These are phyloP conservation scores for Hyles lineata DNA, from an alignment of 2,888 invertebrate genomes.

Conservation along the genomic window DNA sequence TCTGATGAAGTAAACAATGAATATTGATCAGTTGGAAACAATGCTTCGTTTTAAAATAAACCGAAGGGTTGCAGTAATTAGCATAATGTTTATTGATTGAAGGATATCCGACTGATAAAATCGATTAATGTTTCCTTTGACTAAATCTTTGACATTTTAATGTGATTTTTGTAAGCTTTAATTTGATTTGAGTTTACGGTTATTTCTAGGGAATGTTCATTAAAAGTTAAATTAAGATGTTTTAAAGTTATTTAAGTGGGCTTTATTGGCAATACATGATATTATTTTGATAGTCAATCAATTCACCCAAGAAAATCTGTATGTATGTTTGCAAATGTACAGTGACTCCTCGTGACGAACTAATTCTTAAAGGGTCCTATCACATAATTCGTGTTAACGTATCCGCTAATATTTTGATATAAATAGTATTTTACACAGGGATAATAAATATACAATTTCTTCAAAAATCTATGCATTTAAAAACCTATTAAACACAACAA, in stretches of 20 bases:
- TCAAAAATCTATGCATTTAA: neutral
- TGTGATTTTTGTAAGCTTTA: neutral
- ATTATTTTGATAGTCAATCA: too few relatives aligned
- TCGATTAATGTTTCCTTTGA: conserved; percentile 34
- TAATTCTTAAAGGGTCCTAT: too few relatives aligned
- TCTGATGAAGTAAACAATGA: conserved; percentile 47
- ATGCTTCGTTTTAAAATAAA: conserved; percentile 48
- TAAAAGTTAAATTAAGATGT: too few relatives aligned
- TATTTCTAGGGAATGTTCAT: too few relatives aligned
- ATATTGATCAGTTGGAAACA: conserved; percentile 52
- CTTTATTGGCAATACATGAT: too few relatives aligned
- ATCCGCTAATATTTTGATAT: too few relatives aligned
- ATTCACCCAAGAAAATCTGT: too few relatives aligned
- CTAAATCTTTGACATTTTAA: neutral
- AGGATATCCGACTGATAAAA: conserved; percentile 43
- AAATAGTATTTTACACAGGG: too few relatives aligned
- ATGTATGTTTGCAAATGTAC: too few relatives aligned
- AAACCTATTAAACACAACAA: conserved; percentile 12
- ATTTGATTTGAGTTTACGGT: neutral
- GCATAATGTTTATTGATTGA: conserved; percentile 49
- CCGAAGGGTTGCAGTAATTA: conserved; percentile 48
- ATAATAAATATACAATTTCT: neutral
- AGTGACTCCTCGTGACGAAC: too few relatives aligned
- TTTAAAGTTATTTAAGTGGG: too few relatives aligned
- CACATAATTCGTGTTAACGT: too few relatives aligned